These are phyloP conservation scores for Lipotes vexillifer DNA, from an alignment of 2,113 vertebrate species.

Conservation along the genomic window DNA sequence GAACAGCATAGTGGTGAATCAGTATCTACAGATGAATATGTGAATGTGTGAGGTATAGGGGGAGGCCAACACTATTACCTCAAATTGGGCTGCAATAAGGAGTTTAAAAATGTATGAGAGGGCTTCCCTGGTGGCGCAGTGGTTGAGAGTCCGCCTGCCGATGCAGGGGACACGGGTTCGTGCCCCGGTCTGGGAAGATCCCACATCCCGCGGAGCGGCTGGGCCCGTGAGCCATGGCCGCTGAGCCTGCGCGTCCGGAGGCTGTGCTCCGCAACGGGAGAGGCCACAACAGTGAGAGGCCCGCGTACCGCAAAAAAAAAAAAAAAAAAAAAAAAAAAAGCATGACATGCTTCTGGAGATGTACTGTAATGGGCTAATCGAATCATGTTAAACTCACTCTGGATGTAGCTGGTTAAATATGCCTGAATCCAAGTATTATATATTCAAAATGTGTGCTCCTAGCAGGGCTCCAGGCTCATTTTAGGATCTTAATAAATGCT, in stretches of 20 bases:
- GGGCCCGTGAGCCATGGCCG: too few species aligned
- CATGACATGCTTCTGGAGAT: neutral
- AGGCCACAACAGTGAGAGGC: too few species aligned
- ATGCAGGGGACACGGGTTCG: too few species aligned
- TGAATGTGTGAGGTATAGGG: neutral
- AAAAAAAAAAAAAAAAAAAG: too few species aligned
- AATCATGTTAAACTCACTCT: neutral
- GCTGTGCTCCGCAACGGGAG: too few species aligned
- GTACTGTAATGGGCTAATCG: neutral
- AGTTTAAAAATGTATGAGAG: neutral
- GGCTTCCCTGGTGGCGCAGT: too few species aligned
- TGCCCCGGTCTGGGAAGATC: too few species aligned
- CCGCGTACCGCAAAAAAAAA: too few species aligned
- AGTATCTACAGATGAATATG: neutral
- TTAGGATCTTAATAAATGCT: neutral
- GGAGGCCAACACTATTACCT: neutral
- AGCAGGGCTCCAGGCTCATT: neutral
- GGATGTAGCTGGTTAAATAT: neutral
- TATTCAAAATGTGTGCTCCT: neutral
- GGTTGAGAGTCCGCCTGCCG: too few species aligned
- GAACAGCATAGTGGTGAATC: neutral
- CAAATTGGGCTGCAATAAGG: neutral
- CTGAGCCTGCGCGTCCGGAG: too few species aligned
- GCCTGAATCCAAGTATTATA: neutral
- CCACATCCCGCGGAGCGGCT: too few species aligned